Base-by-base conservation (phyloP, 2,797 vertebrate species). In the Schizopygopsis pylzovi region DNA sequence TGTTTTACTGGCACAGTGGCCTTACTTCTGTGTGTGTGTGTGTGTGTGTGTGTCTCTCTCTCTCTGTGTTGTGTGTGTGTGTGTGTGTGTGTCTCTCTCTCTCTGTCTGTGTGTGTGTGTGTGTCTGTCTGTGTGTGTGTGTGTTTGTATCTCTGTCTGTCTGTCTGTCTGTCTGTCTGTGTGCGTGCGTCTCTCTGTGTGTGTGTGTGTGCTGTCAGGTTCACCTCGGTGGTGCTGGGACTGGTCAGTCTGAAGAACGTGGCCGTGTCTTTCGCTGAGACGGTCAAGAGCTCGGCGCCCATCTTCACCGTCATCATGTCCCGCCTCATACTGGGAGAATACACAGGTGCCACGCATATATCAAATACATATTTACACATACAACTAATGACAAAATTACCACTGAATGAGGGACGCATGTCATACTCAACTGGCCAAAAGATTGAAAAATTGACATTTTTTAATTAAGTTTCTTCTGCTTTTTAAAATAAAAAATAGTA, bases 251-350 rank as follows among this genome's bases (percentile, higher is more conserved):
- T 99, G 92, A 99, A 99, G 90, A 99, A 98, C 0, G 96, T 99
- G 83, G 98, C 98, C 0, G 98, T 99, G 83, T 99, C 98, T 0
- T 99, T 99, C 79, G 96, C 98, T 0, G 98, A 99, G 91, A 99
- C 98, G 0, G 98, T 99, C 88, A 99, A 99, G 91, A 99, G 98
- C 90, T 99, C 98, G 0, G 98, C 98, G 0, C 98, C 98, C 37
- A 97, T 99, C 79, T 99, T 99, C 89, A 99, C 98, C 0, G 98
- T 99, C 76, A 98, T 99, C 91, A 97, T 99, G 98, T 99, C 98
- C 54, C 91, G 98, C 41, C 95, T 98, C 92, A 99, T 99, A 75
- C 89, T 99, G 9, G 98, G 98, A 33, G 98, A 99, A 90, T 97
- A 99, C 91, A 99, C 98, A 37, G 98, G 98, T 97, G 88, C 89